phyloP scores from a whole-genome alignment of 1,140 invertebrate genomes.

The Sinonovacula constricta region DNA sequence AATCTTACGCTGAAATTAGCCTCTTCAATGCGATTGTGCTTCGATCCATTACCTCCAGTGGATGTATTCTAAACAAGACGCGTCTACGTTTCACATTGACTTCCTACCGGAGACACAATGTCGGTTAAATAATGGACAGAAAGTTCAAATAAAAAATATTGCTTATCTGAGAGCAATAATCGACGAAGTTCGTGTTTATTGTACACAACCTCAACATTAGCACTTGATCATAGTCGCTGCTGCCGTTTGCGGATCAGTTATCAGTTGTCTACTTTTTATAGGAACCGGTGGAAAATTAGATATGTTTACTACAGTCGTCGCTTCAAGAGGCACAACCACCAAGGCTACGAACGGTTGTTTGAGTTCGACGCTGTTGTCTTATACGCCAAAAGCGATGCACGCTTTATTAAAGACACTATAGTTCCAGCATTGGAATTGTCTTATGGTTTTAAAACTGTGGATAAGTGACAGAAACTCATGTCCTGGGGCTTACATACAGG shows the following conservation, averaged over 20 bases:
- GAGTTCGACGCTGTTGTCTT: background rate
- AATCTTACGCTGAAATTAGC: too few relatives aligned
- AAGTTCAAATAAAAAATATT: background rate
- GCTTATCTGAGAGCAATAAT: background rate
- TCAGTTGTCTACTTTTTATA: background rate
- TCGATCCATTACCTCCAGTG: too few relatives aligned
- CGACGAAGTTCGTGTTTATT: background rate
- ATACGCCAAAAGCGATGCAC: background rate
- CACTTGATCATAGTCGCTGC: background rate
- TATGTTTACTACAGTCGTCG: background rate
- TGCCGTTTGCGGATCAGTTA: background rate
- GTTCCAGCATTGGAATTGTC: background rate
- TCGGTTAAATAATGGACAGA: background rate
- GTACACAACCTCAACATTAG: background rate
- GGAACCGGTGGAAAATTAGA: background rate
- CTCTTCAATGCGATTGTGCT: too few relatives aligned
- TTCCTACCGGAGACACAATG: background rate
- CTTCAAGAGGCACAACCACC: background rate
- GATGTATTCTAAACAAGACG: too few relatives aligned
- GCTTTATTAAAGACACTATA: background rate
- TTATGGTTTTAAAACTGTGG: background rate
- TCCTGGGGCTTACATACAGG: background rate
- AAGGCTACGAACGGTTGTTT: background rate
- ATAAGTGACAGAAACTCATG: background rate
- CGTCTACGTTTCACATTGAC: too few relatives aligned